These are phyloP conservation scores for Platygyra sinensis DNA, from an alignment of 64 coral and sea anemone genomes.

Conservation along the genomic window DNA sequence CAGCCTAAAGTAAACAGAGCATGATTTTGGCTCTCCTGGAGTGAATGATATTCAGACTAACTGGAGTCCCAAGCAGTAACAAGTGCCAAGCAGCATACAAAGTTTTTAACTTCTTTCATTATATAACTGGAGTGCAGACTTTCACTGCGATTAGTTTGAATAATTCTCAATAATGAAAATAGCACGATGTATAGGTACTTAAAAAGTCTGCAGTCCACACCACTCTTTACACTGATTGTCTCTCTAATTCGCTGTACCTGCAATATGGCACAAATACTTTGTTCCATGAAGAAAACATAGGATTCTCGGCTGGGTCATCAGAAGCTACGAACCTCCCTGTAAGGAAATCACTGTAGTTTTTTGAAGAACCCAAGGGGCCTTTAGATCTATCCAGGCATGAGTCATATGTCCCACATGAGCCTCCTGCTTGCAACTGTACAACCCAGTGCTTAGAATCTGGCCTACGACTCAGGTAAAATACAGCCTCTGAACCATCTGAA, in stretches of 20 bases:
- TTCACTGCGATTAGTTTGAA: too few relatives aligned
- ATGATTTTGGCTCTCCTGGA: too few relatives aligned
- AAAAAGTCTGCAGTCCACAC: not conserved
- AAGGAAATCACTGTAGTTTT: constrained; percentile 64
- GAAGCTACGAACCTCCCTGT: constrained; percentile 88
- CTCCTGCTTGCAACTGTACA: constrained; percentile 91
- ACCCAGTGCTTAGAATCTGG: constrained; percentile 82
- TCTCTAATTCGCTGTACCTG: constrained; percentile 51
- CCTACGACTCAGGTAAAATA: constrained; percentile 94
- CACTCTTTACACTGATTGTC: not conserved
- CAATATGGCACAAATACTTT: constrained; percentile 99
- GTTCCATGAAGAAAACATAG: constrained; percentile 96
- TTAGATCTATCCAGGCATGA: constrained; percentile 79
- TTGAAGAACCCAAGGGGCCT: constrained; percentile 84
- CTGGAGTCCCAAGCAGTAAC: too few relatives aligned
- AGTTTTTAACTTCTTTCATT: too few relatives aligned
- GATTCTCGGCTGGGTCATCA: constrained; percentile 90
- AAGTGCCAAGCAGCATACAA: too few relatives aligned
- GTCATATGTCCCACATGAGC: constrained; percentile 68
- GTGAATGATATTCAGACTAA: too few relatives aligned
- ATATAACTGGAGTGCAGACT: too few relatives aligned
- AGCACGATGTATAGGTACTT: too few relatives aligned
- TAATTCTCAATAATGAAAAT: too few relatives aligned
- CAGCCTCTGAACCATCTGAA: constrained; percentile 92
- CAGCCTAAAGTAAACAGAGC: too few relatives aligned